These are phyloP conservation scores for Hafferia zeledoni DNA, from an alignment of 2,797 vertebrate genomes.

Conservation along the genomic window DNA sequence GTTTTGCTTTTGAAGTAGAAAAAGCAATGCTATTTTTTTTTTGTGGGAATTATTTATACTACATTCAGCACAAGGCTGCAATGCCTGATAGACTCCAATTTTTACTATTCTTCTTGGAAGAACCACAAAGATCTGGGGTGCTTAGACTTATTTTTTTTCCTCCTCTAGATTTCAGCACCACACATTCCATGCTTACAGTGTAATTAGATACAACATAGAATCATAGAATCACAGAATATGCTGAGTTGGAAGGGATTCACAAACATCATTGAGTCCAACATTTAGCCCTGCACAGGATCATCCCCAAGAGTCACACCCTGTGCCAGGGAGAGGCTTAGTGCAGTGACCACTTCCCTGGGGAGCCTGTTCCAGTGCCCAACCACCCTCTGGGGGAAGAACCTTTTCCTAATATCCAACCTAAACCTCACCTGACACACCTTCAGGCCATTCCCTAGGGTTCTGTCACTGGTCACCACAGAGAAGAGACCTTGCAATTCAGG, in stretches of 20 bases:
- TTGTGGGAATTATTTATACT: neutral
- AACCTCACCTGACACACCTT: too few species aligned
- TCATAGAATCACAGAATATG: neutral
- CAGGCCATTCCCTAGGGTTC: too few species aligned
- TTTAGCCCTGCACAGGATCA: neutral
- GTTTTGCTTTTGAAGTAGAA: neutral
- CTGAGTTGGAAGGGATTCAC: neutral
- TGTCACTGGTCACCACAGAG: too few species aligned
- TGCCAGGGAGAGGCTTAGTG: neutral
- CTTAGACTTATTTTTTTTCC: neutral
- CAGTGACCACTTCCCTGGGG: neutral
- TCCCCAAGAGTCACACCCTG: neutral
- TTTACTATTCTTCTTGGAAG: neutral
- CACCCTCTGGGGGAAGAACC: too few species aligned
- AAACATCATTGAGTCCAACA: neutral
- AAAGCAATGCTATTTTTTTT: neutral
- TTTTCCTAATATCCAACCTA: too few species aligned
- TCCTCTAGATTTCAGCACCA: neutral
- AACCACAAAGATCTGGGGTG: neutral
- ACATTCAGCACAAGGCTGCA: neutral
- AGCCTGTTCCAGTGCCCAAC: too few species aligned
- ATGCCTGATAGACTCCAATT: rapidly evolving
- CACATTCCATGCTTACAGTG: neutral
- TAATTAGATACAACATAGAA: neutral
- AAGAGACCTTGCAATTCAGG: neutral